Base-by-base conservation (phyloP, 2,888 invertebrate genomes). In the Nomada hirtipes region DNA sequence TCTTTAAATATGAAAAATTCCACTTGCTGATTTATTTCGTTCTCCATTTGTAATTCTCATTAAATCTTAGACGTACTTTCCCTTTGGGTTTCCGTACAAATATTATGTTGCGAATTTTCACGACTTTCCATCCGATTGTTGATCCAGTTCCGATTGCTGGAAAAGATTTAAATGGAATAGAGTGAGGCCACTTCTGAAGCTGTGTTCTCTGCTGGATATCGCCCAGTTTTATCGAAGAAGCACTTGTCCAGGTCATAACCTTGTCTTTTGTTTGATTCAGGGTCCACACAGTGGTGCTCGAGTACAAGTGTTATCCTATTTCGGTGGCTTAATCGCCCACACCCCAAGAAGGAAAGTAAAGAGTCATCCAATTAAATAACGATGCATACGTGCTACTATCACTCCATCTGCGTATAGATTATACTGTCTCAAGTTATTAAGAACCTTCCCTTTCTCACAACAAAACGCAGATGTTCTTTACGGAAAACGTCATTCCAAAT, bases 221-320 rank as follows among this genome's bases (percentile, higher is more conserved):
- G 29, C 70, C 10, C 29, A 15, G 59, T 60, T 70, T 70, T 60
- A 70, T 70, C 59, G 36, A 20, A 70, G 50, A 23, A 60, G 15
- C 50, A 23, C 70, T 71, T 52, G 60, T 23, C 50, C 60, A 71
- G 47, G 60, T 71, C 60, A 23, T 42, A 60, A 71, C 52, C 70
- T 52, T 71, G 50, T 36, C 60, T 61, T 61, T 71, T 61, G 60
- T 71, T 61, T 60, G 36, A 50, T 60, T 50, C 29, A 60, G 70
- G 18, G 64, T 64, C 29, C 29, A n/a, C 26, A 29, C 50, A 50
- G 13, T 13, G 36, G 23, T 70, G 70, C 23, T 71, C 50, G 50
- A 42, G 50, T 2, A 36, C 10, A 18, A 59, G 52, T 52, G 50
- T 52, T 61, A 61, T 61, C 70, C 36, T 52, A 61, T 71, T 71